These are phyloP conservation scores for Papilio xuthus DNA, from an alignment of 1,140 invertebrate species.

Conservation along the genomic window DNA sequence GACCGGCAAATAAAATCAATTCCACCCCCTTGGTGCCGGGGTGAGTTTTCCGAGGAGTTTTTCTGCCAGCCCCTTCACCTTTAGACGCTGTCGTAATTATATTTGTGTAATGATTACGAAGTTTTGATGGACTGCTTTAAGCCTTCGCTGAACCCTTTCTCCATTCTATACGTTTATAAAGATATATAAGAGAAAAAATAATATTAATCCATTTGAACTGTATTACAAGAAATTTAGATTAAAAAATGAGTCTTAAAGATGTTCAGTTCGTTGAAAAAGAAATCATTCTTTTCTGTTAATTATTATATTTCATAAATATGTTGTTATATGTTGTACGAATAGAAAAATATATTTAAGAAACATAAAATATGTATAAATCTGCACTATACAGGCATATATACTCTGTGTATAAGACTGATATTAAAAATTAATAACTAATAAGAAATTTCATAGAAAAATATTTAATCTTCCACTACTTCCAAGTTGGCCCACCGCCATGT, in stretches of 20 bases:
- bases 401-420: background rate
- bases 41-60: constrained; percentile 55
- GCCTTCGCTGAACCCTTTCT: background rate
- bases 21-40: constrained; percentile 45
- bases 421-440: constrained; percentile 3
- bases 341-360: too few species aligned
- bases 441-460: constrained; percentile 38
- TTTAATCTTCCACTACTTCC: constrained; percentile 46
- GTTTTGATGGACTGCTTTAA: constrained; percentile 50
- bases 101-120: constrained; percentile 63
- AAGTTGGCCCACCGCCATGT: constrained; percentile 52
- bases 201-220: background rate
- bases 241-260: background rate
- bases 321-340: too few species aligned
- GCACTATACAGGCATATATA: too few species aligned
- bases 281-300: too few species aligned
- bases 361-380: too few species aligned
- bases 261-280: background rate
- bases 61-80: constrained; percentile 56
- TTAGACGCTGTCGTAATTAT: constrained; percentile 58
- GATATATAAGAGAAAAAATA: background rate
- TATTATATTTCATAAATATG: too few species aligned
- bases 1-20: constrained; percentile 77
- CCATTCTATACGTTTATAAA: background rate
- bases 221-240: background rate